phyloP scores from a whole-genome alignment of 30 jellyfish, hydroid and myxozoan genomes.

The Aurelia sp. region DNA sequence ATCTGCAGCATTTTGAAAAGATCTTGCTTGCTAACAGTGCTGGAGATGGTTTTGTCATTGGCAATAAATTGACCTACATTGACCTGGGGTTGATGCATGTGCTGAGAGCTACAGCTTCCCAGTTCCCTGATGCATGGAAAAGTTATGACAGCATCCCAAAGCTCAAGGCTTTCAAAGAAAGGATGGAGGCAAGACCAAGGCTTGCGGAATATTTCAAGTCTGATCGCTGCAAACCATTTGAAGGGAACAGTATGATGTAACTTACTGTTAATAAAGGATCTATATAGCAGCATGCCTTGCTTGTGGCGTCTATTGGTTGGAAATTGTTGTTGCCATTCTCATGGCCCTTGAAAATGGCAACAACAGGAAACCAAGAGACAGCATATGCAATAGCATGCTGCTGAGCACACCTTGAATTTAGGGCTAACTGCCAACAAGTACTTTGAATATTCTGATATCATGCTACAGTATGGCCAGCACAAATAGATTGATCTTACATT shows the following conservation, averaged over 20 bases:
- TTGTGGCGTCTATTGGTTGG: no score
- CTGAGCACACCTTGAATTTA: no score
- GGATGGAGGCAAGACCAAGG: slow-evolving; percentile 67
- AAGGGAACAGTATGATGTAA: slow-evolving; percentile 82
- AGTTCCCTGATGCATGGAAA: slow-evolving; percentile 68
- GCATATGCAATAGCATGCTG: no score
- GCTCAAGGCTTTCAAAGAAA: slow-evolving; percentile 66
- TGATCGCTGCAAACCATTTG: slow-evolving; percentile 65
- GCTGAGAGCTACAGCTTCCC: slow-evolving; percentile 71
- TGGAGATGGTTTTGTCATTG: slow-evolving; percentile 64
- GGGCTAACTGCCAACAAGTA: no score
- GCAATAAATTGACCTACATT: slow-evolving; percentile 59
- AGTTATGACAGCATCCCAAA: slow-evolving; percentile 40
- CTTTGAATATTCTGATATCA: no score
- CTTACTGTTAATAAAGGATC: not conserved
- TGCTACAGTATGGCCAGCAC: no score
- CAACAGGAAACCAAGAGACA: no score
- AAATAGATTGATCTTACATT: no score
- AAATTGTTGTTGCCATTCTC: no score
- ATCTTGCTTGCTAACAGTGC: slow-evolving; percentile 11
- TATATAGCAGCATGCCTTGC: no score
- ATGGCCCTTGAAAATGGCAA: no score
- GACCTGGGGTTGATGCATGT: slow-evolving; percentile 71
- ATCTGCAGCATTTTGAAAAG: slow-evolving; percentile 50
- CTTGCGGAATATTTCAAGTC: slow-evolving; percentile 69